Conservation (phyloP, 2,888 invertebrate genomes). For the Orchestes rusci region DNA sequence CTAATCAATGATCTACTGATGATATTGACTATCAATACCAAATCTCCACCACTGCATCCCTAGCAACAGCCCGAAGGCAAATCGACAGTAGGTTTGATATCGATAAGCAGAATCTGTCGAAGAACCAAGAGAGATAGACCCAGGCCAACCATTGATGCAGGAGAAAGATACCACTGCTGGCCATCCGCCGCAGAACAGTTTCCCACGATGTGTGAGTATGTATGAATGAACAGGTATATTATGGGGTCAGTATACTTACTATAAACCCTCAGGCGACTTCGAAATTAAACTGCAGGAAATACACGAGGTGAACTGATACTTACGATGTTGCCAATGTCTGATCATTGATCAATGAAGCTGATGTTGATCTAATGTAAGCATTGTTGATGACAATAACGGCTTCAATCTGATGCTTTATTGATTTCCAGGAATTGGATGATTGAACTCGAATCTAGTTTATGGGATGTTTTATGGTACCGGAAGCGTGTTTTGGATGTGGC, state of each 20-base stretch:
- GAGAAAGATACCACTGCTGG: conserved; percentile 24
- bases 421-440: too few species aligned
- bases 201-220: conserved; percentile 40
- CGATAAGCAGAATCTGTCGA: conserved; percentile 22
- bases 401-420: too few species aligned
- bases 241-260: conserved; percentile 43
- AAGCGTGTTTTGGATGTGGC: too few species aligned
- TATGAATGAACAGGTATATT: conserved; percentile 42
- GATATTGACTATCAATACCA: too few species aligned
- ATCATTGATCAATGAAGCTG: conserved; percentile 10
- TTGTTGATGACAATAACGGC: not conserved
- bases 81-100: conserved; percentile 17
- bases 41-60: conserved; percentile 17
- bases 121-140: conserved; percentile 18
- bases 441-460: too few species aligned
- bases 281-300: conserved; percentile 34
- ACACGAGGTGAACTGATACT: conserved; percentile 20
- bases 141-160: not conserved
- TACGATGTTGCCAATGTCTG: conserved; percentile 19
- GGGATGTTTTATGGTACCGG: too few species aligned
- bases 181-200: conserved; percentile 27
- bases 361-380: not conserved
- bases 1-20: too few species aligned
- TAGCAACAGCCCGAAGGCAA: conserved; percentile 14
- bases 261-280: conserved; percentile 34